These are phyloP conservation scores for Pongo abelii DNA, from an alignment of 2,113 vertebrate species.

Conservation along the genomic window DNA sequence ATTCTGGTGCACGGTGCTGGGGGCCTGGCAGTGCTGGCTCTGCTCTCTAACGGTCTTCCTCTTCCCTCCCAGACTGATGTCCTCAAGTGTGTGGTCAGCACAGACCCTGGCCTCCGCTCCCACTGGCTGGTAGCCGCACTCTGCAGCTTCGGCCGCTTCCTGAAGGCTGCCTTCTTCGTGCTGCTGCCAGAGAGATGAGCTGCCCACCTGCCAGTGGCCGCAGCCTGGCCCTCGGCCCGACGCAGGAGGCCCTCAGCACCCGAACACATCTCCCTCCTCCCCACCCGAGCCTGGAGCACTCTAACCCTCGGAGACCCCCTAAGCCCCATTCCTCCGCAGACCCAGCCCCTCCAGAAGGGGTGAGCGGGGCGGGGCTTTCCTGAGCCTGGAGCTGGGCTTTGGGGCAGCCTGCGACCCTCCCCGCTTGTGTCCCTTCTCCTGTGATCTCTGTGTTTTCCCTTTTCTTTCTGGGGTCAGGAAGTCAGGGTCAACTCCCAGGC, in stretches of 20 bases:
- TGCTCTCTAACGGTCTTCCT: conserved; percentile 16
- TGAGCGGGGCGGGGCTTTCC: background rate
- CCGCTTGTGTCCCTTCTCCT: background rate
- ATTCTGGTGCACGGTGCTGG: background rate
- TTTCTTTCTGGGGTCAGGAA: background rate
- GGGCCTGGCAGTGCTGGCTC: no score
- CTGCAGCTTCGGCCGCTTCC: conserved; percentile 91
- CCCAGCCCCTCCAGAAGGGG: background rate
- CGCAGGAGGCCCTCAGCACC: background rate
- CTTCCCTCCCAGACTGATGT: conserved; percentile 88
- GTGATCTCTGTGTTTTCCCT: background rate
- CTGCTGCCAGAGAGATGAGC: conserved; percentile 94
- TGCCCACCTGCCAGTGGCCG: accelerated
- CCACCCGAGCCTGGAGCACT: background rate
- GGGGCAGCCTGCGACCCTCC: background rate
- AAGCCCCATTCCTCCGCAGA: background rate
- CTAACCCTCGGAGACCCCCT: background rate
- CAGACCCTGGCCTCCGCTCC: conserved; percentile 90
- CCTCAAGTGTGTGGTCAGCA: conserved; percentile 95
- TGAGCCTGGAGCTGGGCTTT: conserved; percentile 16
- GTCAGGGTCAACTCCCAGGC: background rate
- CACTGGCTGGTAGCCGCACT: conserved; percentile 93
- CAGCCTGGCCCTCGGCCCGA: background rate
- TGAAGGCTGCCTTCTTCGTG: conserved; percentile 92
- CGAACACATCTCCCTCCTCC: background rate